These are phyloP conservation scores for Sebastes diploproa DNA, from an alignment of 2,797 vertebrate species.

Conservation along the genomic window DNA sequence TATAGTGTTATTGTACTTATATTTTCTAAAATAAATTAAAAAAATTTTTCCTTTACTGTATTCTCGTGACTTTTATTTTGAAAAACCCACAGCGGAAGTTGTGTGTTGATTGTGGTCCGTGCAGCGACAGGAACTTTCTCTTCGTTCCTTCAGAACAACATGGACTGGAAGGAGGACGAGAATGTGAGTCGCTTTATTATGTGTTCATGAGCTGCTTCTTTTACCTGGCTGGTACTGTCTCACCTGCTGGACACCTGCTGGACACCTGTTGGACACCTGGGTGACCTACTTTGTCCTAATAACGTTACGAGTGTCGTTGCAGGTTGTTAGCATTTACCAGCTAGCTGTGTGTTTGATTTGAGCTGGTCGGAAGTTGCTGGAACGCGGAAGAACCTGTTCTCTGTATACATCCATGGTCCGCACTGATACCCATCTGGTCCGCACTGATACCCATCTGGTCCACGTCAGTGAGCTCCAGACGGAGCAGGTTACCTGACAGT, in stretches of 20 bases:
- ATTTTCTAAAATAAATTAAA: no score
- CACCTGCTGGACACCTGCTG: no score
- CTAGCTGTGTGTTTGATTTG: conserved; percentile 4
- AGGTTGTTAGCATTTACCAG: conserved; percentile 7
- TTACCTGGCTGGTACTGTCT: not conserved
- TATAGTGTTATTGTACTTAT: no score
- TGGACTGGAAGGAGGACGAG: conserved; percentile 68
- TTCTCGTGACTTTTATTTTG: conserved; percentile 43
- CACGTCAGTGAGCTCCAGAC: no score
- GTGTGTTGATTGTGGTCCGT: not conserved
- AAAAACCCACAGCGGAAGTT: conserved; percentile 22
- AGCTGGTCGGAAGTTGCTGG: conserved; percentile 1
- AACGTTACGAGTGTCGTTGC: not conserved
- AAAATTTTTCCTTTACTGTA: no score
- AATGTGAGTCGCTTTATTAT: conserved; percentile 45
- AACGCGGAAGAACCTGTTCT: conserved; percentile 24
- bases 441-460: not conserved
- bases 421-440: not conserved
- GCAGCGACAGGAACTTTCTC: conserved; percentile 43
- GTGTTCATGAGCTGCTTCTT: not conserved
- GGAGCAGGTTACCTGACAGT: not conserved
- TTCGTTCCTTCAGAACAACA: conserved; percentile 52
- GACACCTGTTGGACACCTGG: fast-evolving
- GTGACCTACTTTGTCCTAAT: no score
- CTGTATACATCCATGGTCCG: not conserved